Evolutionary conservation across 2,113 vertebrate genomes (phyloP).

Genomic region (Gopherus flavomarginatus): DNA sequence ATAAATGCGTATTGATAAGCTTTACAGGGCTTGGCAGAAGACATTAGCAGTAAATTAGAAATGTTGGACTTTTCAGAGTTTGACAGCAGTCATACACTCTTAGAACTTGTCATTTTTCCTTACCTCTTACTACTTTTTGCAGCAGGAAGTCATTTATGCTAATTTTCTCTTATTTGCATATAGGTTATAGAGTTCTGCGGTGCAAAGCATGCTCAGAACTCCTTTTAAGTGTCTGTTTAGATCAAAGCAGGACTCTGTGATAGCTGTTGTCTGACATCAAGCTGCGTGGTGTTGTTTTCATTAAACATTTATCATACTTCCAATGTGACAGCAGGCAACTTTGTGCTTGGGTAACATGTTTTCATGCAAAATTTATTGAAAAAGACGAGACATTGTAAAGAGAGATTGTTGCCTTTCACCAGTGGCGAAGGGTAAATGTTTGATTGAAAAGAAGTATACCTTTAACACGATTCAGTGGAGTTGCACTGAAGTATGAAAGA

Average conservation of each 20-base stretch:
- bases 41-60: slow-evolving; percentile 46
- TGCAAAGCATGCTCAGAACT: slow-evolving; percentile 76
- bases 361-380: slow-evolving; percentile 98
- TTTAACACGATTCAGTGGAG: neutral
- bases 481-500: neutral
- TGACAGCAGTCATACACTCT: slow-evolving; percentile 72
- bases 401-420: slow-evolving; percentile 90
- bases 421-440: slow-evolving; percentile 87
- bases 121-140: slow-evolving; percentile 67
- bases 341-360: slow-evolving; percentile 88
- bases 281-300: slow-evolving; percentile 95
- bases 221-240: slow-evolving; percentile 86
- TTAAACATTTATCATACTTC: slow-evolving; percentile 98
- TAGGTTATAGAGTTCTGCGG: slow-evolving; percentile 84
- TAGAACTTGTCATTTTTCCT: slow-evolving; percentile 64
- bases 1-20: neutral
- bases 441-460: slow-evolving; percentile 75
- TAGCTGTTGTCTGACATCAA: slow-evolving; percentile 91
- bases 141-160: slow-evolving; percentile 82
- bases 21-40: slow-evolving; percentile 51
- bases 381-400: slow-evolving; percentile 88
- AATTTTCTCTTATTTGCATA: slow-evolving; percentile 88
- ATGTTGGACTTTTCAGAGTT: slow-evolving; percentile 45
- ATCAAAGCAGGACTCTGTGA: slow-evolving; percentile 89
- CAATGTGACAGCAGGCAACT: slow-evolving; percentile 95